Evolutionary conservation across 2,888 invertebrate genomes (phyloP).

Genomic region (Chironomus tentans): DNA sequence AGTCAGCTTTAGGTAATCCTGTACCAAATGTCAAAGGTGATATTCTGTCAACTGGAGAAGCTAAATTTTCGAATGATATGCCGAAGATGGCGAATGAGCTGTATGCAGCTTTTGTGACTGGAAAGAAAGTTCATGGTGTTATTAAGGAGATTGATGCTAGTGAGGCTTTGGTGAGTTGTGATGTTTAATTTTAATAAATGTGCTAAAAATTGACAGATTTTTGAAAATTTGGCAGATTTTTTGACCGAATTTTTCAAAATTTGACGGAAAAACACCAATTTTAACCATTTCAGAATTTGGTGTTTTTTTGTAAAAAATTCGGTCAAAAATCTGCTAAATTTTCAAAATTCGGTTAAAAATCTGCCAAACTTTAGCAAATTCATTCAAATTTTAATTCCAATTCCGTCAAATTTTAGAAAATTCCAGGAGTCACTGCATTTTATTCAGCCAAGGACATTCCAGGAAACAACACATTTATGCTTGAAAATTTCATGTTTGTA

Average conservation of each 20-base stretch:
- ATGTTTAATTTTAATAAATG: not conserved
- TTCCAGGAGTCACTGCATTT: slow-evolving; percentile 54
- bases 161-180: slow-evolving; percentile 52
- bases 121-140: slow-evolving; percentile 49
- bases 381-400: too few species aligned
- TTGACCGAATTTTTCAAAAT: too few species aligned
- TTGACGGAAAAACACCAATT: too few species aligned
- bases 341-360: too few species aligned
- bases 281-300: too few species aligned
- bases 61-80: slow-evolving; percentile 43
- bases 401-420: slow-evolving; percentile 41
- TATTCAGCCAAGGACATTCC: slow-evolving; percentile 56
- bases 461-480: slow-evolving; percentile 49
- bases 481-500: slow-evolving; percentile 28
- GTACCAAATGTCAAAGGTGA: slow-evolving; percentile 52
- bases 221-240: too few species aligned
- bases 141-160: slow-evolving; percentile 53
- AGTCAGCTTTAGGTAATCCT: slow-evolving; percentile 57
- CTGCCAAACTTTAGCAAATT: too few species aligned
- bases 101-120: slow-evolving; percentile 59
- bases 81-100: slow-evolving; percentile 38
- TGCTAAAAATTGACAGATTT: too few species aligned
- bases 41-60: slow-evolving; percentile 47
- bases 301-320: too few species aligned
- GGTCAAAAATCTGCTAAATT: too few species aligned